Conservation (phyloP, 2,888 invertebrate species). For the Papilio demoleus region DNA sequence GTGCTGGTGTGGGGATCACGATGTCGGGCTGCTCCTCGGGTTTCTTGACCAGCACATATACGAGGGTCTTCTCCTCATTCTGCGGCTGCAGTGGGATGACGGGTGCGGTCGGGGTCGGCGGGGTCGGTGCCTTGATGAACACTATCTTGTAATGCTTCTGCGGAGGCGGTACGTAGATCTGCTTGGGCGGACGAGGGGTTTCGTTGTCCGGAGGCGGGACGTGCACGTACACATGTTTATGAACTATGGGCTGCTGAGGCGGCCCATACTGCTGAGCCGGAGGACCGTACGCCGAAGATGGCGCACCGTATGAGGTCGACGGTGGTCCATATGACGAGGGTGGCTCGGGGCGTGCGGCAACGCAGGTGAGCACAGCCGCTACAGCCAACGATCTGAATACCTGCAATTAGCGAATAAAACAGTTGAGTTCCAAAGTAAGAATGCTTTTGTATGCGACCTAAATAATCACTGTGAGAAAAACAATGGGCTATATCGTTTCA, state of each 20-base stretch:
- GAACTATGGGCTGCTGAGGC: slow-evolving; percentile 90
- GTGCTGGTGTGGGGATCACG: slow-evolving; percentile 90
- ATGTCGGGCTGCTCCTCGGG: slow-evolving; percentile 93
- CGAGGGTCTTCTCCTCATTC: slow-evolving; percentile 94
- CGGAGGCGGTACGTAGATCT: slow-evolving; percentile 81
- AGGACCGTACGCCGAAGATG: slow-evolving; percentile 73
- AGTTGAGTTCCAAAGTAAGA: slow-evolving; percentile 3
- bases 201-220: slow-evolving; percentile 95
- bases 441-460: slow-evolving; percentile 2
- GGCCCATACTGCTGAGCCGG: slow-evolving; percentile 87
- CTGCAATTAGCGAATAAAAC: slow-evolving; percentile 61
- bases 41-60: slow-evolving; percentile 94
- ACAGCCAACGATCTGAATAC: slow-evolving; percentile 74
- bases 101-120: slow-evolving; percentile 85
- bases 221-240: slow-evolving; percentile 96
- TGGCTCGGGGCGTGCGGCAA: slow-evolving; percentile 81
- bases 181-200: slow-evolving; percentile 85
- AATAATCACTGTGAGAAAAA: not conserved
- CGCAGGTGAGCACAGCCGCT: slow-evolving; percentile 73
- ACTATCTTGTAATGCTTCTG: slow-evolving; percentile 94
- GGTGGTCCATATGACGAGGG: slow-evolving; percentile 85
- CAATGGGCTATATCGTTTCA: slow-evolving; percentile 57
- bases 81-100: slow-evolving; percentile 88
- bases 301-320: slow-evolving; percentile 71
- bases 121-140: slow-evolving; percentile 89